Evolutionary conservation across 2,113 vertebrate species (phyloP), one percentile per base, ranked within the genome.

Genomic region (Tetrax tetrax): DNA sequence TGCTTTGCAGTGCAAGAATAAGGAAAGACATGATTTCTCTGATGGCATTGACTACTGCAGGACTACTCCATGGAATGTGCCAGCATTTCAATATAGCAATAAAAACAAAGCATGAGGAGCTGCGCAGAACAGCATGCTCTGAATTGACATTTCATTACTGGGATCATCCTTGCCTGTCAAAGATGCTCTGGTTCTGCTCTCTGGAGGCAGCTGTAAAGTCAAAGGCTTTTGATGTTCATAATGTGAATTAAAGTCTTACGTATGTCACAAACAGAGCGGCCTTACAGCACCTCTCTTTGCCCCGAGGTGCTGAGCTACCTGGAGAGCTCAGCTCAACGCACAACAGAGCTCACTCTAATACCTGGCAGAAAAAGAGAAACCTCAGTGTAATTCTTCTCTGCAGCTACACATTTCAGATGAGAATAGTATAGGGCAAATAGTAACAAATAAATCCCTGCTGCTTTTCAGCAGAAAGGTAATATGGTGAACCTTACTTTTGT

Each of bases 401-500:
- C 68, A 93, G 63, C 31, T 63, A 86, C 24, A 37, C 28, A 27
- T 82, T 89, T 95, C 77, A 79, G 69, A 79, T 56, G 13, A 87
- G 65, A 91, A 71, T 21, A 91, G 33, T 2, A 0, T 23, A 89
- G 45, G 23, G 56, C 31, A 89, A 88, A 33, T 12, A 63, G 27
- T 4, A 66, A 22, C 47, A 68, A 82, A 76, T n/a, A 82, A 85
- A 95, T 79, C 83, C 74, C 75, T 74, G 20, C 25, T 87, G 41
- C 12, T 89, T 94, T 86, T 83, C 24, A 68, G 37, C 48, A 85
- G 50, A 94, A 87, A 85, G 69, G 74, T 94, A 95, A 89, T 65
- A 27, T 19, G n/a, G 63, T 61, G 35, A 94, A 63, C 65, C 63
- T 77, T 85, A 47, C 25, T 76, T 84, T 61, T 31, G 14, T 31